Base-by-base conservation (phyloP, 37 sponge, comb jelly and placozoan genomes). In the Tethya wilhelma region DNA sequence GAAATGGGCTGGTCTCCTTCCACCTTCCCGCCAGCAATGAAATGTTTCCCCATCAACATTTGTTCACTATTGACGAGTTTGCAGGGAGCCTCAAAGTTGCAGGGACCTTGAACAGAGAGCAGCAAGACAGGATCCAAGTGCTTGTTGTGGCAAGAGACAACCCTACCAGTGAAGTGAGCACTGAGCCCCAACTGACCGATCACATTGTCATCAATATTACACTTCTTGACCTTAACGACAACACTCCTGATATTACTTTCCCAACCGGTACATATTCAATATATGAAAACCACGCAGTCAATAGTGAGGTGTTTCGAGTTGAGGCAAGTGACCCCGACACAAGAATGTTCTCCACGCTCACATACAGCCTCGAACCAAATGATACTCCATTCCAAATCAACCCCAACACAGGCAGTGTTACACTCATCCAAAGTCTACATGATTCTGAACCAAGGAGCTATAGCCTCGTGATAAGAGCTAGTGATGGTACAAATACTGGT, bases 201-300 rank as follows among this genome's bases (percentile, higher is more conserved):
- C 41, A 26, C 26, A 64, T 74, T 43, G 30, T 49, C 4, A 67
- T 92, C 63, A 73, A 79, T 28, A 71, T 92, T 4, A 62, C 28
- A 0, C 45, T 91, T 29, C 44, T 17, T 2, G 89, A 93, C 69
- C 43, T 71, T 33, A 93, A 93, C 40, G 94, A 93, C 46, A 78
- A 82, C 12, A 30, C 64, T 0, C 90, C 94, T 25, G 25, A 38
- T 12, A 81, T 93, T 57, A n/a, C 56, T 23, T 9, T 59, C 17
- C 31, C 64, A 8, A 39, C 62, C 12, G 81, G 57, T 60, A 58
- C 23, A 14, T 42, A 77, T 14, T 36, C 1, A 2, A 66, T 81
- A 26, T 2, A 33, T 2, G 73, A 73, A 46, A 37, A 41, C 34
- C 65, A 44, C 25, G 17, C 49, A 37, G 69, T 67, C 4, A 64